These are phyloP conservation scores for Disparrhopalites patrizii DNA, from an alignment of 2,888 invertebrate species.

Conservation along the genomic window DNA sequence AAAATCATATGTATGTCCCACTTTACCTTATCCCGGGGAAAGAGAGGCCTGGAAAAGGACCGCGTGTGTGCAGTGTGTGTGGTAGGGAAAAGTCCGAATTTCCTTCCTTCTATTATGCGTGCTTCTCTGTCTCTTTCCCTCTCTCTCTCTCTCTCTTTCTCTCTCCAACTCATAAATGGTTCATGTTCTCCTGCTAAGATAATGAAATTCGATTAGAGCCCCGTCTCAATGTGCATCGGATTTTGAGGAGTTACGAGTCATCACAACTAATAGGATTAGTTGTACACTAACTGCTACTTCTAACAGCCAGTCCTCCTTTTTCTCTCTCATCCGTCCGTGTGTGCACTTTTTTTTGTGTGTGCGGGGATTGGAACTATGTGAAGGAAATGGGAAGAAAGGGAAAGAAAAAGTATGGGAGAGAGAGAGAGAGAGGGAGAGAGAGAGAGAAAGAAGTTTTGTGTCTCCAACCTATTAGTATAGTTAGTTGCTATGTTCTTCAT, in stretches of 20 bases:
- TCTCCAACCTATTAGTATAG: constrained; percentile 5
- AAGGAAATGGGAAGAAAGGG: no score
- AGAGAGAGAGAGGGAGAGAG: no score
- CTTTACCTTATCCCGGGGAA: no score
- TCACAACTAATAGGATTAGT: constrained; percentile 48
- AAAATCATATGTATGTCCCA: no score
- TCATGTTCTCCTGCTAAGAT: constrained; percentile 46
- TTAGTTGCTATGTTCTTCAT: neutral
- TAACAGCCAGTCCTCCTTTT: constrained; percentile 24
- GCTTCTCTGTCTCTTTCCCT: constrained; percentile 8
- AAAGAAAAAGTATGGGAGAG: no score
- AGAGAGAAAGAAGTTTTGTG: constrained; percentile 6
- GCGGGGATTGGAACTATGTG: no score
- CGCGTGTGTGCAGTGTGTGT: neutral
- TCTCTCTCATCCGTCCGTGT: neutral
- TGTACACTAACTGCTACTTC: constrained; percentile 47
- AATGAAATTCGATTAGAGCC: constrained; percentile 48
- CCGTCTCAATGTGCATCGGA: constrained; percentile 47
- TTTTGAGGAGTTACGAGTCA: constrained; percentile 48
- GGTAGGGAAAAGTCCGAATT: neutral
- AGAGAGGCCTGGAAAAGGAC: no score
- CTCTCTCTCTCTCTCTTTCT: constrained; percentile 28
- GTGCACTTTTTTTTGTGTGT: no score
- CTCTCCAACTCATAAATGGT: constrained; percentile 45
- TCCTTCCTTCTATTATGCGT: constrained; percentile 6